Conservation (phyloP, 2,113 vertebrate species). For the Catharus minimus region DNA sequence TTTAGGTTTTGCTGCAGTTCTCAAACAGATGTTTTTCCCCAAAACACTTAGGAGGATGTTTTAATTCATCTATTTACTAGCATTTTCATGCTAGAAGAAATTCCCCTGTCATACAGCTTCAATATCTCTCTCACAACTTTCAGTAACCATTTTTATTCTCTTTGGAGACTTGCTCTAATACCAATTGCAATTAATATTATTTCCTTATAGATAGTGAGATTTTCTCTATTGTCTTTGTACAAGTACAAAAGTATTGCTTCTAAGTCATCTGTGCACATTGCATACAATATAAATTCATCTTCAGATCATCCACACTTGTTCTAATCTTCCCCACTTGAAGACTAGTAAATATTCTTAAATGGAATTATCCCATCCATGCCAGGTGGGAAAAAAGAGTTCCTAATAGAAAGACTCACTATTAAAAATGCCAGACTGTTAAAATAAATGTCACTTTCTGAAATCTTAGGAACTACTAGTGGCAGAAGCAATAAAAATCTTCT, state of each 20-base stretch:
- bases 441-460: not conserved
- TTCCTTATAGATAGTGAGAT: not conserved
- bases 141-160: not conserved
- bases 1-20: not conserved
- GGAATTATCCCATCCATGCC: not conserved
- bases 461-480: conserved; percentile 19
- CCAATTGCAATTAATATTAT: not conserved
- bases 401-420: not conserved
- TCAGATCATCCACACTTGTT: not conserved
- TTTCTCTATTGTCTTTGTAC: not conserved
- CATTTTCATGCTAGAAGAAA: not conserved
- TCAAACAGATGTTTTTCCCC: not conserved
- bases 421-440: not conserved
- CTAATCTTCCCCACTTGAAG: conserved; percentile 8
- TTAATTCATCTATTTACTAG: not conserved
- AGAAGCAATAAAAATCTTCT: conserved; percentile 52
- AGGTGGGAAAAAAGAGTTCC: not conserved
- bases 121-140: not conserved
- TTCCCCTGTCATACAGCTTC: not conserved
- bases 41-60: not conserved
- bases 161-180: not conserved
- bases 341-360: not conserved
- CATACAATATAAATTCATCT: not conserved
- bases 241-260: not conserved
- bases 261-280: not conserved